Base-by-base conservation (phyloP, 1,140 invertebrate genomes). In the Littorina saxatilis region DNA sequence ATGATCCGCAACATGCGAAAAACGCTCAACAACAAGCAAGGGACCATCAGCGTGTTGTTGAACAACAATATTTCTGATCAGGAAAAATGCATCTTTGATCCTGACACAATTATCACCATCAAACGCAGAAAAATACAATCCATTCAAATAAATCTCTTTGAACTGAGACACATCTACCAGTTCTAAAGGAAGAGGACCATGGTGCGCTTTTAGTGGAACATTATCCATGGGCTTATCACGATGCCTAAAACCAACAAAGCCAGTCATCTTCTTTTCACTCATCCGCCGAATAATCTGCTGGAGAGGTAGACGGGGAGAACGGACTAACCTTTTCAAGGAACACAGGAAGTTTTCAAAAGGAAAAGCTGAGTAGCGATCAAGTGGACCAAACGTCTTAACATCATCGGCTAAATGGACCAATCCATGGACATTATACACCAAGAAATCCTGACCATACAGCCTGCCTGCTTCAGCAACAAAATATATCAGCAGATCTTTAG, bases 291-390 rank as follows among this genome's bases (percentile, higher is more conserved):
- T 35, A 90, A 68, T 86, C n/a, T 91, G n/a, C 58, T 84, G 47
- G 37, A 91, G 76, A 27, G 87, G 85, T 55, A 66, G 74, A 20
- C 84, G 82, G 72, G 83, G 79, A 81, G 86, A 87, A 35, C 86
- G 79, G 20, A 90, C 68, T 17, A 86, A 63, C 70, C 82, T 87
- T 88, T 93, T 93, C n/a, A 93, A 82, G 70, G 86, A 76, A 63
- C 87, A 73, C 63, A 93, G 82, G 79, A 88, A 90, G 85, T 91
- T 93, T 89, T 94, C 93, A 90, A 93, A 93, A 32, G 85, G 81
- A 86, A 93, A 94, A 27, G 91, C 87, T 66, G 89, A 91, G 74
- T 88, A 89, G 35, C 84, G 86, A 82, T 93, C 91, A 39, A 93
- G 82, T 39, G 84, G n/a, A 7, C 92, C 92, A 89, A 90, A 91